phyloP scores from a whole-genome alignment of 2,113 vertebrate species.

The Sclerurus mexicanus region DNA sequence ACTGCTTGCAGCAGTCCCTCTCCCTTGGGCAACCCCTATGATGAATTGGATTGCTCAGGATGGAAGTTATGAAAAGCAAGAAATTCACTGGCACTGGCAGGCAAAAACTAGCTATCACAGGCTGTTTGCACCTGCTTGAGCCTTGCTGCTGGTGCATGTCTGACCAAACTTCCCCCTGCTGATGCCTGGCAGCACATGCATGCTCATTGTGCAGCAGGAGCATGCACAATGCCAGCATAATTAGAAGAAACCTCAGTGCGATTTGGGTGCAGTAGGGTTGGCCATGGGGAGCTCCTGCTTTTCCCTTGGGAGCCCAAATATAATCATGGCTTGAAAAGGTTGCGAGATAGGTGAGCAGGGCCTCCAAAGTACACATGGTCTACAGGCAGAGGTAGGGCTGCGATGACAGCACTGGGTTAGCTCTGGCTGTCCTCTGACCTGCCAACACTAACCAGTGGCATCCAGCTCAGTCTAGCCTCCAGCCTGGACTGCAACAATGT shows the following conservation, averaged over 20 bases:
- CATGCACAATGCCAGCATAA: accelerated
- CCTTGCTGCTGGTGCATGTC: neutral
- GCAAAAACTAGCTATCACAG: neutral
- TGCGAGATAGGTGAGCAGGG: neutral
- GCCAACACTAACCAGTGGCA: neutral
- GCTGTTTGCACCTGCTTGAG: neutral
- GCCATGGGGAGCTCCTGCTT: neutral
- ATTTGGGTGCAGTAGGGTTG: accelerated
- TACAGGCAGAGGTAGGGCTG: neutral
- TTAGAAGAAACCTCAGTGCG: neutral
- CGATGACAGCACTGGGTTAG: accelerated
- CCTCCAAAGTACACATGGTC: neutral
- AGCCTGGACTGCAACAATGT: neutral
- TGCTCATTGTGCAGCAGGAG: neutral
- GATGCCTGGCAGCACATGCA: too few species aligned
- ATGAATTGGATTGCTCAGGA: neutral
- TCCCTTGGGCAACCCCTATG: neutral
- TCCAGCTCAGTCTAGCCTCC: neutral
- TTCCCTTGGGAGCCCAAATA: neutral
- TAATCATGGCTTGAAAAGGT: neutral
- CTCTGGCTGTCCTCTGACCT: neutral
- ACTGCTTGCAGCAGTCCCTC: neutral
- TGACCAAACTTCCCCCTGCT: neutral
- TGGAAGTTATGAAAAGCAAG: neutral
- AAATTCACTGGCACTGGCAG: neutral